These are phyloP conservation scores for Furcifer pardalis DNA, from an alignment of 2,797 vertebrate genomes.

Conservation along the genomic window DNA sequence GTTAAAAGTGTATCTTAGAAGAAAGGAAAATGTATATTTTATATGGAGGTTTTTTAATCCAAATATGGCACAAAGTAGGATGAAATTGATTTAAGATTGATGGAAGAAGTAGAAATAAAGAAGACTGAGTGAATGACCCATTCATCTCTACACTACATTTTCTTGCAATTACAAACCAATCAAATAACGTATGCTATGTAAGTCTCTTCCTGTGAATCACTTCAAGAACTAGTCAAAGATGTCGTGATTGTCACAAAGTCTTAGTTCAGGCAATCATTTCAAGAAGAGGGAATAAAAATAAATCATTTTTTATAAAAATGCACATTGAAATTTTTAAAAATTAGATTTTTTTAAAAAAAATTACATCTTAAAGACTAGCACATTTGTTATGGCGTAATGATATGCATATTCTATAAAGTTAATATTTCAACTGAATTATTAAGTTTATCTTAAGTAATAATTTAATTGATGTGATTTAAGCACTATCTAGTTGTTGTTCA, in stretches of 20 bases:
- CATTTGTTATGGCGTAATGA: no score
- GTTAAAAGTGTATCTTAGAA: no score
- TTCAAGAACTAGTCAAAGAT: neutral
- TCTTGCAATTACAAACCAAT: neutral
- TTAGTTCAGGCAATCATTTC: neutral
- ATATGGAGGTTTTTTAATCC: no score
- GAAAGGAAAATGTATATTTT: no score
- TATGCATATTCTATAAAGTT: no score
- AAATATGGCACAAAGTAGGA: neutral
- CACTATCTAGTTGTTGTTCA: no score
- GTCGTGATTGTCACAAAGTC: neutral
- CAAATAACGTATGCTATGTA: neutral
- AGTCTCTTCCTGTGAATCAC: neutral
- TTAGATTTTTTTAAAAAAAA: no score
- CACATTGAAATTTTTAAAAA: no score
- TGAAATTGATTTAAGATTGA: neutral
- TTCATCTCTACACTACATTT: neutral
- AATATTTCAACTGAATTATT: no score
- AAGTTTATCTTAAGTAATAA: no score
- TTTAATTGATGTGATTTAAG: no score
- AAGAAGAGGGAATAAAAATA: neutral
- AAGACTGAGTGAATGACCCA: neutral
- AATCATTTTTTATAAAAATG: neutral
- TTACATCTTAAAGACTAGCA: no score
- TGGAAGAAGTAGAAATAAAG: neutral